These are phyloP conservation scores for Eulemur mongoz DNA, from an alignment of 2,797 vertebrate genomes.

Conservation along the genomic window DNA sequence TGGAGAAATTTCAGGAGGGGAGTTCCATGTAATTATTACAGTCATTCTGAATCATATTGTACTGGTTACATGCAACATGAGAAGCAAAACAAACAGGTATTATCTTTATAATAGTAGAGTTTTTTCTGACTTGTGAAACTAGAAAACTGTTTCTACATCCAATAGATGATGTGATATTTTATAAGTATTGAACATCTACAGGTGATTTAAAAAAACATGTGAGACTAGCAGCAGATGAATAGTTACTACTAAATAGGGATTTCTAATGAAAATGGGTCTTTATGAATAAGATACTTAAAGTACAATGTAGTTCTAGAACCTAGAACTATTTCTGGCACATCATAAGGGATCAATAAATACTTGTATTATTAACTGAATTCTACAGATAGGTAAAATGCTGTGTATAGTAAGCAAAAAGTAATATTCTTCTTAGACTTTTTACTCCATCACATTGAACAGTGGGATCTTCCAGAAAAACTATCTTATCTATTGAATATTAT, in stretches of 20 bases:
- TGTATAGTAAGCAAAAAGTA: background rate
- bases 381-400: background rate
- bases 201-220: background rate
- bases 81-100: background rate
- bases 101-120: background rate
- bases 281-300: slow-evolving; percentile 13
- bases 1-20: background rate
- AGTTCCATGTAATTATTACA: background rate
- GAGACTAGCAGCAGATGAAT: background rate
- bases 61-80: background rate
- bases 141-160: background rate
- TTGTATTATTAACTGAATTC: background rate
- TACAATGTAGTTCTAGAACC: background rate
- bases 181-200: background rate
- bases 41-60: background rate
- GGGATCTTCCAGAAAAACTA: background rate
- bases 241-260: background rate
- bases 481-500: background rate
- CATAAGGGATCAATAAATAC: background rate
- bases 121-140: slow-evolving; percentile 6
- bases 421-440: background rate
- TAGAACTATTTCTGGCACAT: background rate
- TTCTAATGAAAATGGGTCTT: background rate
- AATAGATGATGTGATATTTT: background rate
- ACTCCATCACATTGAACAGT: background rate